Percentiles rank a stretch among this genome's conserved stretches.
Conservation (phyloP, 1,140 invertebrate genomes). For the Heliothis subflexa region DNA sequence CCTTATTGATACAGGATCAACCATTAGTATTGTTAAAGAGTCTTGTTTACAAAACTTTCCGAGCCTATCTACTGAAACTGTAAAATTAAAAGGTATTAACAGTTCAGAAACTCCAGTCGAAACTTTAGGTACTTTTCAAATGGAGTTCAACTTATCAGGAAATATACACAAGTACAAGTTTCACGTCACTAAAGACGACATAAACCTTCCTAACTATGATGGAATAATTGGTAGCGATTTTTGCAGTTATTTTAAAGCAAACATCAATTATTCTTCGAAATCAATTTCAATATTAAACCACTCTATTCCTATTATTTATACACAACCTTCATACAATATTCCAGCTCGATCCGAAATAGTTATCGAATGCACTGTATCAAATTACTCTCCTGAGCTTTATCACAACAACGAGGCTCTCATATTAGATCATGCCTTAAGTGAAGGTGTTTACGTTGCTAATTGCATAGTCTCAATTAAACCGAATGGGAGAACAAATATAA, state of each 20-base stretch:
- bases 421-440: slow-evolving; percentile 42
- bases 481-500: slow-evolving; percentile 50
- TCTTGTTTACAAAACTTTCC: not conserved
- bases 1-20: slow-evolving; percentile 14
- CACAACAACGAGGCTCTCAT: slow-evolving; percentile 39
- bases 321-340: slow-evolving; percentile 49
- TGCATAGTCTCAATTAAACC: slow-evolving; percentile 52
- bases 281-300: slow-evolving; percentile 41
- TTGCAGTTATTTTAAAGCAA: slow-evolving; percentile 45
- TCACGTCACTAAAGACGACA: slow-evolving; percentile 32
- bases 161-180: slow-evolving; percentile 17
- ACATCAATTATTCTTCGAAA: slow-evolving; percentile 50
- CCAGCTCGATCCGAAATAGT: slow-evolving; percentile 54
- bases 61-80: not conserved
- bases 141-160: not conserved
- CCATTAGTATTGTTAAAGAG: slow-evolving; percentile 7
- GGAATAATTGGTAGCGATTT: slow-evolving; percentile 59
- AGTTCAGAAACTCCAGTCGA: slow-evolving; percentile 1
- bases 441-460: slow-evolving; percentile 52
- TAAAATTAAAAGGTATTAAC: slow-evolving; percentile 18
- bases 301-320: slow-evolving; percentile 47
- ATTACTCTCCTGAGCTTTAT: slow-evolving; percentile 41
- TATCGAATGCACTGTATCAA: slow-evolving; percentile 54
- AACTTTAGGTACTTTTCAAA: slow-evolving; percentile 25
- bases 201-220: slow-evolving; percentile 48